Conservation (phyloP, 2,797 vertebrate genomes). For the Lepilemur ruficaudatus region DNA sequence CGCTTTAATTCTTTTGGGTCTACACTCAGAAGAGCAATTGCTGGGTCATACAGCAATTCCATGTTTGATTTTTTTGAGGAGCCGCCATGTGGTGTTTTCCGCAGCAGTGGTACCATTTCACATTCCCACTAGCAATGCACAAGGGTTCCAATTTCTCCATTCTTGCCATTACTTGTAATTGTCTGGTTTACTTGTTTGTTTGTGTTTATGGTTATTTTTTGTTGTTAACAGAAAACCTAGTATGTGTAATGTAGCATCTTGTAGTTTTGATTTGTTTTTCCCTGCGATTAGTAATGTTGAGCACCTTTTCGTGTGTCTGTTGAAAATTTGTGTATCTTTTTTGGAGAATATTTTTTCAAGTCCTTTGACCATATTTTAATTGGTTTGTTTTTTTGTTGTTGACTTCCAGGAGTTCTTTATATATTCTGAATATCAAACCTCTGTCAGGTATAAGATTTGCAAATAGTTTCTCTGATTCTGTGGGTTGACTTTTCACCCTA, state of each 20-base stretch:
- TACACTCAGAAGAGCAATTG: background rate
- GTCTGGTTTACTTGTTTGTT: no score
- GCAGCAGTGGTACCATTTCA: background rate
- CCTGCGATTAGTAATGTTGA: background rate
- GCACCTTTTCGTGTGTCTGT: no score
- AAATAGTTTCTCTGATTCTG: background rate
- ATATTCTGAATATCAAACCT: background rate
- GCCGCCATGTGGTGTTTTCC: background rate
- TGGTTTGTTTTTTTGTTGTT: background rate
- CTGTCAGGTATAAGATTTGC: background rate
- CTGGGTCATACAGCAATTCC: background rate
- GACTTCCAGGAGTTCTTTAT: background rate
- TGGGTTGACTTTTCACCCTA: background rate
- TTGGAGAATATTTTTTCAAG: background rate
- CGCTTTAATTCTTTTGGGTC: background rate
- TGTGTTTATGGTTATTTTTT: background rate
- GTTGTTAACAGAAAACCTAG: background rate
- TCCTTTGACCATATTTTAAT: no score
- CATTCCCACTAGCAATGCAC: no score
- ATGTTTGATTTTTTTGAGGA: background rate
- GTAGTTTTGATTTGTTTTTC: background rate
- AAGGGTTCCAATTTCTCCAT: background rate
- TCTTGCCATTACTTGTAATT: background rate
- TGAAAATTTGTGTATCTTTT: background rate
- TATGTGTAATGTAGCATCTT: background rate